Conservation (phyloP, 2,113 vertebrate genomes). For the mouse (Mus musculus) region GRCm39 chr17:12126001-12126500, state of each 20-base stretch:
- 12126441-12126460: fast-evolving
- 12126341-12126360: too few species aligned
- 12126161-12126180: not conserved
- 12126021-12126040: not conserved
- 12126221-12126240: not conserved
- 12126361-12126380: not conserved
- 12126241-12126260: not conserved
- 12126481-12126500: not conserved
- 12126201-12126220: not conserved
- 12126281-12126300: too few species aligned
- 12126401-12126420: not conserved
- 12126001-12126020: conserved; percentile 2
- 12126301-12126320: not conserved
- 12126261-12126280: not conserved
- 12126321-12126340: not conserved
- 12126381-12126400: not conserved
- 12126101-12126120: not conserved
- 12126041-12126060: not conserved
- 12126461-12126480: not conserved
- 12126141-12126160: not conserved
- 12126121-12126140: not conserved
- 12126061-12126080: not conserved
- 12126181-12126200: not conserved
- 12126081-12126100: not conserved
- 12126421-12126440: not conserved